Conservation (phyloP, 2,113 vertebrate species). For the Megaleporinus macrocephalus region DNA sequence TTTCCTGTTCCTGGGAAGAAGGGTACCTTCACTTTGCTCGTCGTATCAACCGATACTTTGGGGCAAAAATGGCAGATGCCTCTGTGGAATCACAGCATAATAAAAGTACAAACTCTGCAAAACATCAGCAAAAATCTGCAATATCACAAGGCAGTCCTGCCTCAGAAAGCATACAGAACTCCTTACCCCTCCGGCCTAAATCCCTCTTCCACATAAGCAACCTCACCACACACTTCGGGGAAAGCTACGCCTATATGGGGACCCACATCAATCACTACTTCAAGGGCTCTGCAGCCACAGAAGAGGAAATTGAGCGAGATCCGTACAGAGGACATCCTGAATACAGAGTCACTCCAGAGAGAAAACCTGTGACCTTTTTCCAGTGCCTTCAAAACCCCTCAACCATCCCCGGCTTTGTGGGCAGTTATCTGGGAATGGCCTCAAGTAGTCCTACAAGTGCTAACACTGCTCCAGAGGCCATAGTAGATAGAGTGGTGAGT, state of each 20-base stretch:
- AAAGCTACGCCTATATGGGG: slow-evolving; percentile 68
- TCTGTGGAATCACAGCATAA: background rate
- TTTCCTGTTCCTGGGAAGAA: slow-evolving; percentile 62
- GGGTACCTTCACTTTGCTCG: slow-evolving; percentile 67
- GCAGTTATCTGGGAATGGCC: slow-evolving; percentile 51
- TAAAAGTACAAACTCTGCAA: slow-evolving; percentile 1
- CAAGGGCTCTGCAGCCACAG: slow-evolving; percentile 50
- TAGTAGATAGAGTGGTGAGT: slow-evolving; percentile 64
- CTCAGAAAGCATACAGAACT: background rate
- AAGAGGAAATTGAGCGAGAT: slow-evolving; percentile 46
- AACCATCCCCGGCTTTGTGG: slow-evolving; percentile 62
- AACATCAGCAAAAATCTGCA: background rate
- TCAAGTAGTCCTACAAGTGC: slow-evolving; percentile 1
- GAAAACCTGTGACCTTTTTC: slow-evolving; percentile 56
- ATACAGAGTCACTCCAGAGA: slow-evolving; percentile 9
- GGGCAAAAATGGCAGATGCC: slow-evolving; percentile 64
- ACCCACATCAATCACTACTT: slow-evolving; percentile 73
- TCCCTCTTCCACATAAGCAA: slow-evolving; percentile 70
- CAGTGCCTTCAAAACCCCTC: slow-evolving; percentile 63
- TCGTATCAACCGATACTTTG: slow-evolving; percentile 76
- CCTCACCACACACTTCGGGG: slow-evolving; percentile 65
- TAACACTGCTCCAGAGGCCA: background rate
- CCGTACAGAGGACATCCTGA: background rate
- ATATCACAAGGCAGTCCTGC: background rate
- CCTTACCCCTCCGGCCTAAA: slow-evolving; percentile 12